A percentile compares a stretch with the other conserved stretches of the same genome.
Conservation (phyloP, 1,140 invertebrate species). For the Lysiphlebus fabarum region DNA sequence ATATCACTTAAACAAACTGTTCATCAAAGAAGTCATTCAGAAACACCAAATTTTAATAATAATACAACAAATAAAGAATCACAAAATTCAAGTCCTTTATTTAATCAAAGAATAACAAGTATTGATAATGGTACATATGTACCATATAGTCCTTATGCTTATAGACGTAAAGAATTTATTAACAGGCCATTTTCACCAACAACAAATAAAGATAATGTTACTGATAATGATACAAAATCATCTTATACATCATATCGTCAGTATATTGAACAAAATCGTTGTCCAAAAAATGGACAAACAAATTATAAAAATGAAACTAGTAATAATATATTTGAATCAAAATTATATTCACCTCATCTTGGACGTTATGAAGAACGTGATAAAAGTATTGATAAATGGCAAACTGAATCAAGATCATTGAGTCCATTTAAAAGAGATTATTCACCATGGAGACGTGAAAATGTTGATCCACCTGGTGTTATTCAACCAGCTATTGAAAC, state of each 20-base stretch:
- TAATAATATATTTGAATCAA: slow-evolving; percentile 27
- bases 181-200: slow-evolving; percentile 43
- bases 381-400: slow-evolving; percentile 42
- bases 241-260: slow-evolving; percentile 22
- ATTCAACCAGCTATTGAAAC: slow-evolving; percentile 42
- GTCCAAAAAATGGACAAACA: slow-evolving; percentile 32
- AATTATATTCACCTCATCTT: slow-evolving; percentile 41
- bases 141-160: slow-evolving; percentile 51
- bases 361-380: slow-evolving; percentile 41
- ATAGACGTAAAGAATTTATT: slow-evolving; percentile 43
- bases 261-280: slow-evolving; percentile 34
- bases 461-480: slow-evolving; percentile 50
- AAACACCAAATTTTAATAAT: slow-evolving; percentile 37
- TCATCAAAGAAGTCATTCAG: slow-evolving; percentile 41
- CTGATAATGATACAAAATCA: not conserved
- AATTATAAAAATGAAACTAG: slow-evolving; percentile 7
- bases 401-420: slow-evolving; percentile 43
- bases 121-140: slow-evolving; percentile 44
- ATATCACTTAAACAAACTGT: slow-evolving; percentile 47
- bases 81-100: slow-evolving; percentile 33
- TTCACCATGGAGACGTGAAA: slow-evolving; percentile 53
- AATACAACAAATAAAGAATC: slow-evolving; percentile 40
- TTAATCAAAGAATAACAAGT: slow-evolving; percentile 41
- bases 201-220: slow-evolving; percentile 20
- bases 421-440: slow-evolving; percentile 52